Conservation (phyloP, 2,888 invertebrate species). For the Crepidodera aurea region DNA sequence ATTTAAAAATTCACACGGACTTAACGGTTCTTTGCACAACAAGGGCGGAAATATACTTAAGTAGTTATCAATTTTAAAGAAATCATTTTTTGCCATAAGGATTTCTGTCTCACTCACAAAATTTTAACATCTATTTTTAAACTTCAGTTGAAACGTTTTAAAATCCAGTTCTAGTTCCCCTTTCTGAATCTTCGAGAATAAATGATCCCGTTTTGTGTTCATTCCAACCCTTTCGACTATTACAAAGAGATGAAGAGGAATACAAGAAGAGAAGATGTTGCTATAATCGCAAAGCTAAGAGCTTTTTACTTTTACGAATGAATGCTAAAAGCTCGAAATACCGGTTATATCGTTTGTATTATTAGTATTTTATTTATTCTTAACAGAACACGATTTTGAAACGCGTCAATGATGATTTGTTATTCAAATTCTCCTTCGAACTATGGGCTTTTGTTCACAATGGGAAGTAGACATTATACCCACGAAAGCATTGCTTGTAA, state of each 20-base stretch:
- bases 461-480: conserved; percentile 25
- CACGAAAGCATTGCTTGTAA: conserved; percentile 16
- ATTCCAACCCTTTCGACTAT: conserved; percentile 16
- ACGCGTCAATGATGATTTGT: conserved; percentile 28
- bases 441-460: conserved; percentile 32
- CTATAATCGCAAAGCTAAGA: background rate
- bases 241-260: background rate
- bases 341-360: conserved; percentile 20
- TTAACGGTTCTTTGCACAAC: no score
- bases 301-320: conserved; percentile 9
- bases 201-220: background rate
- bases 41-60: no score
- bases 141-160: background rate
- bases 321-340: conserved; percentile 14
- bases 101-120: no score
- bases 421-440: conserved; percentile 24
- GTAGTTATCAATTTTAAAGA: no score
- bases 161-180: background rate
- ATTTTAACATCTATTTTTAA: no score
- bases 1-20: background rate
- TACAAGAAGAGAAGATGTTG: background rate
- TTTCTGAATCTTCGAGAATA: background rate
- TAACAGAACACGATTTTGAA: conserved; percentile 18
- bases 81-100: no score
- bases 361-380: conserved; percentile 20